phyloP scores from a whole-genome alignment of 2,113 vertebrate species.

The Clarias magur region DNA sequence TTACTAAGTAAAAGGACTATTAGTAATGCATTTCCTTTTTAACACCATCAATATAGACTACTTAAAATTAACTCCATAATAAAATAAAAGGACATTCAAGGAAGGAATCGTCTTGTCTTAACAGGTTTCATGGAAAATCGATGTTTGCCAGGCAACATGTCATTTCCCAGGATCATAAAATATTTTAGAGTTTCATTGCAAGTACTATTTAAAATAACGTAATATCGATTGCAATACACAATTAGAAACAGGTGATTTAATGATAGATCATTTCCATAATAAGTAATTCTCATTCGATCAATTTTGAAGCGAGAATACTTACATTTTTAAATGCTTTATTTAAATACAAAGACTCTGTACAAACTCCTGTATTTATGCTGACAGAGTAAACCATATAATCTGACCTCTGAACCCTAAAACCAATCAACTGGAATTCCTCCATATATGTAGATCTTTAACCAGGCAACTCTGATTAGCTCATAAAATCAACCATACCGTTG shows the following conservation, averaged over 20 bases:
- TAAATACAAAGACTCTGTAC: neutral
- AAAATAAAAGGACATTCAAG: neutral
- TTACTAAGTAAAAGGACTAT: neutral
- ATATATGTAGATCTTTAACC: conserved; percentile 13
- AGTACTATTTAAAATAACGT: neutral
- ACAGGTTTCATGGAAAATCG: neutral
- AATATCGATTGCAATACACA: neutral
- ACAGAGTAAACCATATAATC: neutral
- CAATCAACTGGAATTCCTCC: conserved; percentile 3
- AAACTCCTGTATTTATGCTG: neutral
- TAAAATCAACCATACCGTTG: neutral
- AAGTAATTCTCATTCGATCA: neutral
- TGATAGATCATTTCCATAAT: too few relatives aligned
- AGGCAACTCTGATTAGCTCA: conserved; percentile 2
- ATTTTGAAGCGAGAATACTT: neutral
- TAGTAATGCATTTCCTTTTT: neutral
- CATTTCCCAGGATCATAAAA: neutral
- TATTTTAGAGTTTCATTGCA: neutral
- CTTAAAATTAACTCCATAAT: neutral
- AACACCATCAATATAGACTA: neutral
- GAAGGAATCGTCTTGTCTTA: neutral
- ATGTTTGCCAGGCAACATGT: neutral
- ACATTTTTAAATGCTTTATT: neutral
- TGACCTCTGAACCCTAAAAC: conserved; percentile 35
- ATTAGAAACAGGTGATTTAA: neutral